Base-by-base conservation (phyloP, 2,888 invertebrate genomes). In the Herminia tarsipennalis region DNA sequence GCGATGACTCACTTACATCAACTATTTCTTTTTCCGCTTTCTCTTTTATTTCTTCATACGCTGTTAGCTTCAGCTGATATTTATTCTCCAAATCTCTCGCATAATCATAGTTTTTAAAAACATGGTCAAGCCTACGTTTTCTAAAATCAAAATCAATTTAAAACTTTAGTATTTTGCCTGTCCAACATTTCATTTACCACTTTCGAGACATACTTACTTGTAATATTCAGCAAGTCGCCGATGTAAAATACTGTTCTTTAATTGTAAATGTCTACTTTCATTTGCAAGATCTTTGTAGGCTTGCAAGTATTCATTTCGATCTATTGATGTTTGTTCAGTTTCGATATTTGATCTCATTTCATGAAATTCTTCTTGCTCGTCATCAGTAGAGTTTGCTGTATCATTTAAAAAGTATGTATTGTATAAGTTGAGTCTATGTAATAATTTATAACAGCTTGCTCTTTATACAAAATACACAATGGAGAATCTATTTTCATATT, bases 91-190 rank as follows among this genome's bases (percentile, higher is more conserved):
- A 74, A 60, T 91, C 91, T 5, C 47, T 12, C 5, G 82, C 75
- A 9, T 73, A 75, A 48, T 88, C 85, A 9, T 86, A 40, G 1
- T 86, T 76, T 57, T 91, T 91, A 13, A 91, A 64, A 12, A 88
- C 89, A 39, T 91, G 88, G 10, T 88, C 86, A 8, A 86, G 73
- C 71, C 88, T 89, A 45, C 91, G 78, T 67, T 91, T 91, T 51
- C 90, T 90, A 57, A 17, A 66, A 73, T n/a, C 0, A 33, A 33
- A 3, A n/a, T n/a, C 2, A n/a, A n/a, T n/a, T n/a, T n/a, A n/a
- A n/a, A n/a, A n/a, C n/a, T n/a, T n/a, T n/a, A n/a, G n/a, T n/a
- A n/a, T n/a, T n/a, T n/a, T n/a, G n/a, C n/a, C n/a, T n/a, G n/a
- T n/a, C n/a, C n/a, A n/a, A n/a, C n/a, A n/a, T n/a, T n/a, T n/a